Evolutionary conservation across 2,113 vertebrate genomes (phyloP), one percentile per base, ranked within the genome.

Genomic region (Apistogramma diplotaenia): DNA sequence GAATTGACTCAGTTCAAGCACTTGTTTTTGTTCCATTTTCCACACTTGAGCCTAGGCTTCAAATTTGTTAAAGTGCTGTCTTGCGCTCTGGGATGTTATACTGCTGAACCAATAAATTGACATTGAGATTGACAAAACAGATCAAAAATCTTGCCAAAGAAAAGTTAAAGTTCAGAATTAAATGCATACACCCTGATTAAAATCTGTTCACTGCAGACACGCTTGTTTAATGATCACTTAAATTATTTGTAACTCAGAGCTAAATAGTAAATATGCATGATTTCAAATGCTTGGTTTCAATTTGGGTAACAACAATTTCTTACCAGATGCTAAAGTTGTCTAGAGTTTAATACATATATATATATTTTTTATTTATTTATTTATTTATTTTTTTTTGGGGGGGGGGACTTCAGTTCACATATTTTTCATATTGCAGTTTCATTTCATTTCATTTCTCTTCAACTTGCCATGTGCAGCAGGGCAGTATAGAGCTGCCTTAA

Each of bases 401-500:
- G 27, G 29, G 35, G 9, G 31, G 18, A 12, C 37, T 71, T 71
- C 23, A 33, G 67, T 67, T 73, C 37, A 51, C 43, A 60, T 76
- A 53, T 18, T 75, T 73, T 74, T 15, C 21, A 13, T 53, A 13
- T n/a, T 72, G 23, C 37, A 37, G 51, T 89, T 84, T 85, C 19
- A 55, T 75, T 72, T 85, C 19, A 55, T 75, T 72, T 79, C 35
- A 73, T 10, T 0, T 67, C 21, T 35, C 31, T 61, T 82, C 56
- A 53, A 8, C 31, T 61, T 55, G 27, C 33, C 76, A 76, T 18
- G 19, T 73, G 57, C 73, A 67, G 29, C 27, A 3, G 8, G 73
- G 25, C 53, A 9, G 31, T 61, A 51, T 46, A 83, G 51, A 73
- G 86, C 40, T 81, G 60, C 85, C 18, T 67, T 62, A 75, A 46